Conservation (phyloP, 2,888 invertebrate species). For the Diogma glabrata region DNA sequence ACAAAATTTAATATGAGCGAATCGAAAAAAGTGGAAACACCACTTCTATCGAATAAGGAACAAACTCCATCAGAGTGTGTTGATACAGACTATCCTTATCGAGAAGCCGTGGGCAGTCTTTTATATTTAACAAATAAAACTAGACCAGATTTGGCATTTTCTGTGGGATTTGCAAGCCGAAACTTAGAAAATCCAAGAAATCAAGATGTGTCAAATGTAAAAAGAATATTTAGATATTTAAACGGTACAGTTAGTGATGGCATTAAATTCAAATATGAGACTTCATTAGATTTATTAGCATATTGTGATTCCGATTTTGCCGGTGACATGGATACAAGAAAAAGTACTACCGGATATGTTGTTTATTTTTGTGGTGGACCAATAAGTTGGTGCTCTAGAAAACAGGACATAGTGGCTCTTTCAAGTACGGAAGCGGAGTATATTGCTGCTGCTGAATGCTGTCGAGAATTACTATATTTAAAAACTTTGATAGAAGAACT, state of each 20-base stretch:
- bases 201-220: too few species aligned
- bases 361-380: background rate
- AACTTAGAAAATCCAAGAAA: background rate
- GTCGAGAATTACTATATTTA: background rate
- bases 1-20: background rate
- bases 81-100: background rate
- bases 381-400: background rate
- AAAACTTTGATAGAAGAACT: conserved; percentile 1
- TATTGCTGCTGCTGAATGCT: background rate
- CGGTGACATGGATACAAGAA: background rate
- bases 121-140: background rate
- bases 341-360: background rate
- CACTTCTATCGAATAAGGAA: background rate
- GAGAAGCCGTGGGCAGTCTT: background rate
- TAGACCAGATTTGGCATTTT: background rate
- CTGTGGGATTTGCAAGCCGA: background rate
- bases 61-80: background rate
- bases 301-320: conserved; percentile 1
- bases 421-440: background rate
- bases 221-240: too few species aligned
- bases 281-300: background rate
- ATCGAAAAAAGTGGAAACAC: background rate
- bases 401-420: background rate
- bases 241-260: background rate
- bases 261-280: background rate